A percentile compares a stretch with the other conserved stretches of the same genome.
Evolutionary conservation across 2,113 vertebrate species (phyloP).

Genomic region (Chlorocebus sabaeus): DNA sequence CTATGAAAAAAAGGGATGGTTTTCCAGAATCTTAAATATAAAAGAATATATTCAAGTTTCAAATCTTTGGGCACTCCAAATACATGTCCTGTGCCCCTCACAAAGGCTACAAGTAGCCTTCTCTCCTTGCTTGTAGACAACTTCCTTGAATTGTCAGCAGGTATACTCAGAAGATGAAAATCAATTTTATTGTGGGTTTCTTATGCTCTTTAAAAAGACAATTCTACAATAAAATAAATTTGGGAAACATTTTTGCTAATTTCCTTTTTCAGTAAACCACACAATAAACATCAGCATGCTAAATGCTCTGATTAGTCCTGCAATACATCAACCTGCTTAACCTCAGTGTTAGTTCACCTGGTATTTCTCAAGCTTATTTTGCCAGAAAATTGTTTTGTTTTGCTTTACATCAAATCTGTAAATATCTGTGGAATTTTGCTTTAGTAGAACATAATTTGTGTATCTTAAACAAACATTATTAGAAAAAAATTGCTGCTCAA

Average conservation of each 20-base stretch:
- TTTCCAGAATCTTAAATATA: background rate
- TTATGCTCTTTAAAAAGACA: background rate
- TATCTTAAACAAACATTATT: background rate
- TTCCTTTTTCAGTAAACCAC: background rate
- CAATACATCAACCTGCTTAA: background rate
- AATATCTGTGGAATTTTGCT: background rate
- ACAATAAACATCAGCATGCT: background rate
- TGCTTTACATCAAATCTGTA: constrained; percentile 12
- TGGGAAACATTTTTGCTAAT: background rate
- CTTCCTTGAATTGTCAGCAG: background rate
- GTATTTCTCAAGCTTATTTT: background rate
- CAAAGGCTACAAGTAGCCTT: background rate
- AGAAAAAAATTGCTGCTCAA: background rate
- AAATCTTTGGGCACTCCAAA: background rate
- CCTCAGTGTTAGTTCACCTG: background rate
- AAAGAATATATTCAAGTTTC: background rate
- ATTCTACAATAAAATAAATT: background rate
- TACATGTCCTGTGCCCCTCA: background rate
- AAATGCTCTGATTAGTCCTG: background rate
- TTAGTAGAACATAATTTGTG: background rate
- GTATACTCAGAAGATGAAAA: constrained; percentile 18
- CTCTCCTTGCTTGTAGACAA: background rate
- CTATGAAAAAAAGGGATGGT: background rate
- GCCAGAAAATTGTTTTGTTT: background rate
- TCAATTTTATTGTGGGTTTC: background rate